Evolutionary conservation across 2,113 vertebrate species (phyloP).

Genomic region (Catagonus wagneri): DNA sequence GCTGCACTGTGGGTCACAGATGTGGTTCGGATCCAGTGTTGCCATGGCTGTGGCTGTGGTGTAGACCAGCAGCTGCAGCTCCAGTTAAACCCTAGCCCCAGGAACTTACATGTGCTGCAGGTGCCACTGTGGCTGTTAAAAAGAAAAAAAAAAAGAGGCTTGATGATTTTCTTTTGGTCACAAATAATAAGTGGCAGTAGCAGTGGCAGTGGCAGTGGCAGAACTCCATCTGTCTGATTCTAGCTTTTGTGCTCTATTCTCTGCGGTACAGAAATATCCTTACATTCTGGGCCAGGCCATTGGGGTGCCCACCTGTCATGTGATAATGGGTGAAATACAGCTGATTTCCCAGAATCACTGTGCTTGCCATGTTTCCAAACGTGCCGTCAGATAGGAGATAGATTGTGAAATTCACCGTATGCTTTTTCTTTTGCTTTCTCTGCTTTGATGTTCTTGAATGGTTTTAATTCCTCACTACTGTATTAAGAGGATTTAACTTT

Average conservation of each 20-base stretch:
- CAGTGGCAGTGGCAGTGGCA: not conserved
- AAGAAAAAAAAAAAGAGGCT: not conserved
- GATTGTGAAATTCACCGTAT: not conserved
- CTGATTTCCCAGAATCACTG: not conserved
- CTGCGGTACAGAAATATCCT: not conserved
- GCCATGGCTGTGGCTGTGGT: too few relatives aligned
- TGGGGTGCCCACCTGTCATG: not conserved
- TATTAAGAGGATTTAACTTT: conserved; percentile 40
- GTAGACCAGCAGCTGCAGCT: too few relatives aligned
- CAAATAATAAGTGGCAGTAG: not conserved
- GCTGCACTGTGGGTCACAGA: too few relatives aligned
- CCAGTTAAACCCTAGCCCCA: too few relatives aligned
- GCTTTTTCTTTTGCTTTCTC: conserved; percentile 51
- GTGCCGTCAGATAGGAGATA: not conserved
- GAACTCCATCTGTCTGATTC: not conserved
- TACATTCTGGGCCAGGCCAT: not conserved
- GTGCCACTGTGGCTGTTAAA: too few relatives aligned
- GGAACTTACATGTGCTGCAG: too few relatives aligned
- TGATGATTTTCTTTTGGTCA: not conserved
- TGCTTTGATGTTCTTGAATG: conserved; percentile 61
- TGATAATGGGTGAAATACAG: not conserved
- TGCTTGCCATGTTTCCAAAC: not conserved
- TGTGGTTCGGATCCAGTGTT: too few relatives aligned
- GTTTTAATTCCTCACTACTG: conserved; percentile 34
- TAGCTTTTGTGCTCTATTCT: not conserved